phyloP scores from a whole-genome alignment of 1,140 invertebrate species.

The Scaptomyza graminum region DNA sequence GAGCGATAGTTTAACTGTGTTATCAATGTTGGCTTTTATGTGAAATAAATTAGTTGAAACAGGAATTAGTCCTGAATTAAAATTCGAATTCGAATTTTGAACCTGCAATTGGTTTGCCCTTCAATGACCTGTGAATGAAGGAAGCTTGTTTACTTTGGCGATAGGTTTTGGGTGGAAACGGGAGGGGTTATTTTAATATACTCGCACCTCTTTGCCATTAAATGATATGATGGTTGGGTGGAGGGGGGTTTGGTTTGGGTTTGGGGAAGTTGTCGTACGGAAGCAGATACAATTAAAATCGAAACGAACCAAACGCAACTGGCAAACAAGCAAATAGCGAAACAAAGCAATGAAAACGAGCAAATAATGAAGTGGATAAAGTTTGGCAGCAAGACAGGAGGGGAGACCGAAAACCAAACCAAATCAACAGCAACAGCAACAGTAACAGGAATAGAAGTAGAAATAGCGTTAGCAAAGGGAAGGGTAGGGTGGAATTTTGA shows the following conservation, averaged over 20 bases:
- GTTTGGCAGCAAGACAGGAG: conserved; percentile 60
- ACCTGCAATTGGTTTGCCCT: conserved; percentile 33
- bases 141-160: conserved; percentile 24
- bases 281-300: conserved; percentile 76
- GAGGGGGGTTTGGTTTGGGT: background rate
- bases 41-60: too few relatives aligned
- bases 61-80: too few relatives aligned
- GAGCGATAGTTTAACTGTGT: too few relatives aligned
- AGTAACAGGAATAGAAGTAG: conserved; percentile 36
- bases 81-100: too few relatives aligned
- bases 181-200: conserved; percentile 61
- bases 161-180: too few relatives aligned
- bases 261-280: background rate
- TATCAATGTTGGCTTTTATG: too few relatives aligned
- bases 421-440: conserved; percentile 42
- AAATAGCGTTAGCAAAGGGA: conserved; percentile 37
- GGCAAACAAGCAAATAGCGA: conserved; percentile 50
- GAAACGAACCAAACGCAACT: conserved; percentile 63
- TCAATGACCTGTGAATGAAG: conserved; percentile 53
- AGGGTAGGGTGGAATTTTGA: conserved; percentile 54
- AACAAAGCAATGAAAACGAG: conserved; percentile 79
- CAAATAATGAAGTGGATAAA: conserved; percentile 82
- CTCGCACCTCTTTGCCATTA: conserved; percentile 48
- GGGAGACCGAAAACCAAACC: conserved; percentile 52
- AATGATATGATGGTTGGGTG: background rate